Percentiles rank a stretch among this genome's conserved stretches.
Conservation (phyloP, 2,797 vertebrate genomes). For the Lepilemur ruficaudatus region DNA sequence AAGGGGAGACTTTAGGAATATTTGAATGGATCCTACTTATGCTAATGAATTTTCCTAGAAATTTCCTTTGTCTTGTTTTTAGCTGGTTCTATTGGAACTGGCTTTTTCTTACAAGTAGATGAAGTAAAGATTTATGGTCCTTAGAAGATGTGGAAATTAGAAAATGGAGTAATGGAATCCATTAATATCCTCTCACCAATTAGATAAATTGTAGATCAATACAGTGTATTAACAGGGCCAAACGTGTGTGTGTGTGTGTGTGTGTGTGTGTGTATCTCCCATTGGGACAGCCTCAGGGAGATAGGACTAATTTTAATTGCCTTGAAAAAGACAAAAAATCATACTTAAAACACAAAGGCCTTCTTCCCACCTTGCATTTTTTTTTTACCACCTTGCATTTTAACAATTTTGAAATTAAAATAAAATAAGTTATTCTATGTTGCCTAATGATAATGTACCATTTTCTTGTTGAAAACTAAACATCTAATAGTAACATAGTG, state of each 20-base stretch:
- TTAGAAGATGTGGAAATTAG: slow-evolving; percentile 80
- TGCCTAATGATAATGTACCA: slow-evolving; percentile 3
- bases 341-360: slow-evolving; percentile 17
- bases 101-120: slow-evolving; percentile 59
- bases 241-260: slow-evolving; percentile 79
- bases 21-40: background rate
- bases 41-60: slow-evolving; percentile 47
- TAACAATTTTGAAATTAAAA: slow-evolving; percentile 65
- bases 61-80: slow-evolving; percentile 57
- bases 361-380: slow-evolving; percentile 49
- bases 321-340: slow-evolving; percentile 20
- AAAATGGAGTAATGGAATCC: slow-evolving; percentile 85
- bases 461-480: slow-evolving; percentile 55
- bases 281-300: slow-evolving; percentile 51
- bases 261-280: slow-evolving; percentile 75
- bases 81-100: slow-evolving; percentile 57
- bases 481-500: slow-evolving; percentile 45
- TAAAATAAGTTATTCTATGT: slow-evolving; percentile 32
- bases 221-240: slow-evolving; percentile 78
- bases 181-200: slow-evolving; percentile 81
- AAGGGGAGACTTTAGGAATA: slow-evolving; percentile 18
- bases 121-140: slow-evolving; percentile 81
- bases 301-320: background rate
- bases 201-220: slow-evolving; percentile 84
- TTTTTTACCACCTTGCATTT: slow-evolving; percentile 27